Evolutionary conservation across 2,797 vertebrate genomes (phyloP).

Genomic region (Glyptemys insculpta): DNA sequence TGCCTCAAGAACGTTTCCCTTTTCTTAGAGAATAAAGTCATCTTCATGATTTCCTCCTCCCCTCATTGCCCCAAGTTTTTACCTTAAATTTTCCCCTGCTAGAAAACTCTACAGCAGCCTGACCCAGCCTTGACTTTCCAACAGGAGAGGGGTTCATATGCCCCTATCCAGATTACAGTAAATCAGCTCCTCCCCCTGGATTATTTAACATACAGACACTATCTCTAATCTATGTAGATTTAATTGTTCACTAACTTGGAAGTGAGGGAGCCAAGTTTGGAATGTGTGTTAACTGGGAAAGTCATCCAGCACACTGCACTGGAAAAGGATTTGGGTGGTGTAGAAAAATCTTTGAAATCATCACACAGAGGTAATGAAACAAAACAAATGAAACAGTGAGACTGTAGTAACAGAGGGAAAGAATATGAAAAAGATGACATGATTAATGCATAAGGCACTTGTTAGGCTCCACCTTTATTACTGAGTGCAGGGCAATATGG

Average conservation of each 20-base stretch:
- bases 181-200: slow-evolving; percentile 53
- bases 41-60: slow-evolving; percentile 47
- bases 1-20: slow-evolving; percentile 34
- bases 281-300: slow-evolving; percentile 60
- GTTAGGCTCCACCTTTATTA: neutral
- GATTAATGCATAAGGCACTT: neutral
- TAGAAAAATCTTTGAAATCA: slow-evolving; percentile 33
- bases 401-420: neutral
- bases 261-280: slow-evolving; percentile 63
- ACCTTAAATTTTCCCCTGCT: slow-evolving; percentile 63
- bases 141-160: slow-evolving; percentile 52
- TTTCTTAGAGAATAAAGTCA: slow-evolving; percentile 44
- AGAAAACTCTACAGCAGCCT: slow-evolving; percentile 49
- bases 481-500: neutral
- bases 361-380: slow-evolving; percentile 33
- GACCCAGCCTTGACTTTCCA: slow-evolving; percentile 62
- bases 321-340: slow-evolving; percentile 22
- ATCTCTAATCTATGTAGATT: slow-evolving; percentile 46
- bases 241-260: slow-evolving; percentile 61
- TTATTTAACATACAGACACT: slow-evolving; percentile 41
- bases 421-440: neutral
- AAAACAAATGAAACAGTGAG: neutral
- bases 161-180: slow-evolving; percentile 56
- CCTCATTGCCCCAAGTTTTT: neutral
- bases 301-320: slow-evolving; percentile 16